These are phyloP conservation scores for Autographa gamma DNA, from an alignment of 2,888 invertebrate species.

Conservation along the genomic window DNA sequence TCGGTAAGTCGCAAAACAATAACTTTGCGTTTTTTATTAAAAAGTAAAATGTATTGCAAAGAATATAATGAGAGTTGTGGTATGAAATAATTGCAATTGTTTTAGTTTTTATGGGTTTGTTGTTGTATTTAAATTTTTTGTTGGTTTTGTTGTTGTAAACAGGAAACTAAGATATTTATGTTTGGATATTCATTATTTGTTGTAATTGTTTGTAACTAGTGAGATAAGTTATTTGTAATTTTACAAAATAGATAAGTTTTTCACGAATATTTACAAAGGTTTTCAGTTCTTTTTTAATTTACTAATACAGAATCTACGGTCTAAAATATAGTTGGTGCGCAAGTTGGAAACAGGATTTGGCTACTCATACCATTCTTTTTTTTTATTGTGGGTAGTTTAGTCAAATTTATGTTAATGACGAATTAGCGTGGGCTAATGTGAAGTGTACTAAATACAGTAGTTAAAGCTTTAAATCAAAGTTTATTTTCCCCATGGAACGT, in stretches of 20 bases:
- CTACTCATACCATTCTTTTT: too few species aligned
- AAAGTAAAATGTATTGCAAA: constrained; percentile 56
- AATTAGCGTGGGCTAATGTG: not conserved
- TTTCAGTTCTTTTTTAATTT: too few species aligned
- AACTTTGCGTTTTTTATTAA: constrained; percentile 70
- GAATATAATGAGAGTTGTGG: constrained; percentile 53
- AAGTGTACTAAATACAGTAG: too few species aligned
- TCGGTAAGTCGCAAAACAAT: constrained; percentile 78
- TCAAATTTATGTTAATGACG: not conserved
- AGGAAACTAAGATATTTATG: not conserved
- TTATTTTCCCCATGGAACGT: not conserved
- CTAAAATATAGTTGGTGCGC: too few species aligned
- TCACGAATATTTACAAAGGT: too few species aligned
- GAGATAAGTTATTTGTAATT: too few species aligned
- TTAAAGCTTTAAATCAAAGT: not conserved
- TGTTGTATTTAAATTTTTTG: constrained; percentile 24
- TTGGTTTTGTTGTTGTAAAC: not conserved
- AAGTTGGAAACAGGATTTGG: too few species aligned
- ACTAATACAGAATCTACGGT: too few species aligned
- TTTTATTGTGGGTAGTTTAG: too few species aligned
- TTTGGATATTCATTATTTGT: not conserved
- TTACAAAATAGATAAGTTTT: too few species aligned
- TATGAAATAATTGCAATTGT: constrained; percentile 46
- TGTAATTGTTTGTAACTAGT: not conserved
- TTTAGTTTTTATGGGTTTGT: constrained; percentile 28